Percentiles rank a stretch among this genome's conserved stretches.
Evolutionary conservation across 2,888 invertebrate genomes (phyloP).

Genomic region (Fragum sueziense): DNA sequence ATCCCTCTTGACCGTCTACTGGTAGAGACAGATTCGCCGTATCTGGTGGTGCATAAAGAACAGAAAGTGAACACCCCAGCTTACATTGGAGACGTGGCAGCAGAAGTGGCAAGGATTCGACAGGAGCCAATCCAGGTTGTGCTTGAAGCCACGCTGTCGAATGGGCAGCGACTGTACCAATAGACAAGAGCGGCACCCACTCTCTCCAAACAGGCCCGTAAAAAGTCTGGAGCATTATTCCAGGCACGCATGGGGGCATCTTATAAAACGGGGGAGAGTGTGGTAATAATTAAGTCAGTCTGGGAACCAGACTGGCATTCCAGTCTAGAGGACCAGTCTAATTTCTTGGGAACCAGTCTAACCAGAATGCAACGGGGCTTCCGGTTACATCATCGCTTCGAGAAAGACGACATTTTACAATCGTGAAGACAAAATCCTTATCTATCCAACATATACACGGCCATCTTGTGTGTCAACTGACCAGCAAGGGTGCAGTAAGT

Average conservation of each 20-base stretch:
- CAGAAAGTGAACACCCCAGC: neutral
- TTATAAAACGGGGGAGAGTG: neutral
- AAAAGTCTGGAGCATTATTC: too few relatives aligned
- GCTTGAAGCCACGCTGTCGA: neutral
- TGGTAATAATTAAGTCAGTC: neutral
- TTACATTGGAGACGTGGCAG: neutral
- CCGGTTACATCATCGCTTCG: neutral
- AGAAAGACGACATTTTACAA: neutral
- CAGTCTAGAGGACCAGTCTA: too few relatives aligned
- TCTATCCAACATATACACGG: neutral
- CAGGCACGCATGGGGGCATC: neutral
- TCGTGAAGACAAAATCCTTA: neutral
- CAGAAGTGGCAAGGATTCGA: neutral
- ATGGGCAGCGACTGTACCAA: neutral
- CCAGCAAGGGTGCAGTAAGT: neutral
- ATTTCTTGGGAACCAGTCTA: neutral
- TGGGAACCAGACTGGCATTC: neutral
- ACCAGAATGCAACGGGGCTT: neutral
- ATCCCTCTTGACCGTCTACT: neutral
- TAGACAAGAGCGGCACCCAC: too few relatives aligned
- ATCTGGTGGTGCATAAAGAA: too few relatives aligned
- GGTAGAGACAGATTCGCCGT: neutral
- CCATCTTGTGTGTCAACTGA: neutral
- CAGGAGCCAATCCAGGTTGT: neutral
- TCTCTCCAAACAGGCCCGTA: too few relatives aligned